phyloP scores from a whole-genome alignment of 2,888 invertebrate species.

The Nipponacmea schrenckii region DNA sequence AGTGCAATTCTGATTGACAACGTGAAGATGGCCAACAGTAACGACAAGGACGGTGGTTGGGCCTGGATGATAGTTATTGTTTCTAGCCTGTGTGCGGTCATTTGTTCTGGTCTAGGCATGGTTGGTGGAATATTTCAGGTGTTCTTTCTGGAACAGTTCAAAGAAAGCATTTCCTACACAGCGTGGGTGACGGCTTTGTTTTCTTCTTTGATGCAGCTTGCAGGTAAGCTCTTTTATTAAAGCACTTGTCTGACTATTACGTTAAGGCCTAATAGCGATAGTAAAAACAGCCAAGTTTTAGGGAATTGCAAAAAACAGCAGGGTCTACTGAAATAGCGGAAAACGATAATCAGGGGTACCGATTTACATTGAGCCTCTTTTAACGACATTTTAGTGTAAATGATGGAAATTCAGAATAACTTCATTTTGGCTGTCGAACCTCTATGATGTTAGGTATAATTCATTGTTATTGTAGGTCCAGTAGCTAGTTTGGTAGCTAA shows the following conservation, averaged over 20 bases:
- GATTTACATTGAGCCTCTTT: no score
- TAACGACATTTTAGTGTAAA: not conserved
- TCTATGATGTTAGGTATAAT: no score
- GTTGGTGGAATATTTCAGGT: constrained; percentile 14
- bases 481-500: constrained; percentile 21
- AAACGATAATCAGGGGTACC: no score
- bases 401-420: no score
- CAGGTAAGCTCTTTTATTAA: not conserved
- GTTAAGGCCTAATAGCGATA: no score
- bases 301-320: no score
- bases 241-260: not conserved
- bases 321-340: no score
- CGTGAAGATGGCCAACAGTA: not conserved
- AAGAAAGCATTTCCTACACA: constrained; percentile 7
- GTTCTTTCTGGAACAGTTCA: constrained; percentile 12
- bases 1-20: not conserved
- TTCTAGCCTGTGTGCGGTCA: not conserved
- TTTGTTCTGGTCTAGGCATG: not conserved
- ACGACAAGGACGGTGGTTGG: constrained; percentile 11
- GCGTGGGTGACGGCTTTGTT: constrained; percentile 15
- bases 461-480: constrained; percentile 18
- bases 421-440: no score
- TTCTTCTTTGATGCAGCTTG: constrained; percentile 8
- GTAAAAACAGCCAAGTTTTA: no score
- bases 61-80: constrained; percentile 8